These are phyloP conservation scores for Sphinx pinastri DNA, from an alignment of 2,888 invertebrate genomes.

Conservation along the genomic window DNA sequence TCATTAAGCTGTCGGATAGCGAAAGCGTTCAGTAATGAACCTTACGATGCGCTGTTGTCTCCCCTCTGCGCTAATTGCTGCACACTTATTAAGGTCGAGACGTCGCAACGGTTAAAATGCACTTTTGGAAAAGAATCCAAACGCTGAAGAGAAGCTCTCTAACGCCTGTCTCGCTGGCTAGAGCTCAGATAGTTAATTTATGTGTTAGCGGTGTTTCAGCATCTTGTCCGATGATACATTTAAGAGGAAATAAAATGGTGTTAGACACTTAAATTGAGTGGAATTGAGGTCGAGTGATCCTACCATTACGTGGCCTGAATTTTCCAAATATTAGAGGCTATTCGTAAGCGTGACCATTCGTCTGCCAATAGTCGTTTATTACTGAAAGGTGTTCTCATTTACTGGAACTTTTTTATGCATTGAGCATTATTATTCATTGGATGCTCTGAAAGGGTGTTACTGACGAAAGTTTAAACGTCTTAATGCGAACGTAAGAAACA, in stretches of 20 bases:
- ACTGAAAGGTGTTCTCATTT: conserved; percentile 49
- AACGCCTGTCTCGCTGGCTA: conserved; percentile 2
- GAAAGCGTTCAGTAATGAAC: conserved; percentile 60
- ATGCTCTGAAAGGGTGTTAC: not conserved
- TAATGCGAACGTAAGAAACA: not conserved
- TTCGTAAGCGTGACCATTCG: conserved; percentile 36
- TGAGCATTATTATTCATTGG: conserved; percentile 33
- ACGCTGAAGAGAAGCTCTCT: not conserved
- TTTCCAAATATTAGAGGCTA: conserved; percentile 41
- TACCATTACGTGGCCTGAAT: conserved; percentile 53
- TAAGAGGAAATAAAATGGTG: conserved; percentile 53
- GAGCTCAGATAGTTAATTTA: conserved; percentile 28
- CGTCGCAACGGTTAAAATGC: conserved; percentile 58
- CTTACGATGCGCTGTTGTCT: conserved; percentile 55
- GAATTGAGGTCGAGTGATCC: conserved; percentile 59
- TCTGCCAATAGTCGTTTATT: conserved; percentile 43
- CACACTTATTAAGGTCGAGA: conserved; percentile 67
- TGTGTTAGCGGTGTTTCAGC: conserved; percentile 26
- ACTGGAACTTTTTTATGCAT: conserved; percentile 49
- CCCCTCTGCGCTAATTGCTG: conserved; percentile 61
- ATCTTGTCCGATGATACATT: conserved; percentile 44
- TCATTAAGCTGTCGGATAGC: conserved; percentile 56
- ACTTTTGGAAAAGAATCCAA: conserved; percentile 44
- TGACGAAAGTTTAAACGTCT: not conserved
- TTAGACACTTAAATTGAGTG: conserved; percentile 58